Evolutionary conservation across 1,140 invertebrate species (phyloP), one percentile per base, ranked within the genome.

Genomic region (Aphidius ervi): DNA sequence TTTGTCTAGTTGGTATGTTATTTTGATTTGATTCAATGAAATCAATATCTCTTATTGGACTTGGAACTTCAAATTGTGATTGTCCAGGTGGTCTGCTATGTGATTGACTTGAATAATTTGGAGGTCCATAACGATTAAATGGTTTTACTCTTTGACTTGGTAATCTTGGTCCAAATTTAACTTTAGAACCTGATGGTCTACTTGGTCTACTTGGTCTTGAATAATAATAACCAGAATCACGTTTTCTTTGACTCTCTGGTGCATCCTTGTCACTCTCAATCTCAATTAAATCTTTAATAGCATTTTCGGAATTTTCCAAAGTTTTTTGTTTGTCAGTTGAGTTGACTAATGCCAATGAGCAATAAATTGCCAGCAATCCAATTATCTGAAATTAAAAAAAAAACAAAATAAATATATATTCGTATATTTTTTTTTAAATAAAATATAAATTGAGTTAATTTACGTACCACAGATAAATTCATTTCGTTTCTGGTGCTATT

Each of bases 11-110:
- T 0, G 77, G 76, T 62, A 70, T 63, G 10, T 70, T 67, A 56
- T 79, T 80, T 61, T 80, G 78, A 65, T 69, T 74, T 6, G 77
- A 59, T 49, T 72, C 66, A 0, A 65, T 52, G 41, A 74, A 77
- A 43, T 74, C 70, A 0, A 58, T 42, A 31, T 70, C 45, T 63
- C 64, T 71, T 0, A 74, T 66, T 23, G 73, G 67, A 67, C 62
- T 74, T 0, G 74, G 70, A 1, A 71, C 55, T 37, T 62, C 65
- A 48, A 73, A 72, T 20, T 64, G 66, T 4, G 55, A 48, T n/a
- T 58, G 42, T 39, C 54, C 49, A 50, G 10, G 20, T 40, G 20
- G 10, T 10, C 40, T 37, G 8, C 46, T 56, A 46, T 16, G 16
- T 16, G 16, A 31, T 31, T 31, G 23, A 4, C 23, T 31, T 31